Conservation (phyloP, 2,888 invertebrate genomes). For the Bhutanitis thaidina region DNA sequence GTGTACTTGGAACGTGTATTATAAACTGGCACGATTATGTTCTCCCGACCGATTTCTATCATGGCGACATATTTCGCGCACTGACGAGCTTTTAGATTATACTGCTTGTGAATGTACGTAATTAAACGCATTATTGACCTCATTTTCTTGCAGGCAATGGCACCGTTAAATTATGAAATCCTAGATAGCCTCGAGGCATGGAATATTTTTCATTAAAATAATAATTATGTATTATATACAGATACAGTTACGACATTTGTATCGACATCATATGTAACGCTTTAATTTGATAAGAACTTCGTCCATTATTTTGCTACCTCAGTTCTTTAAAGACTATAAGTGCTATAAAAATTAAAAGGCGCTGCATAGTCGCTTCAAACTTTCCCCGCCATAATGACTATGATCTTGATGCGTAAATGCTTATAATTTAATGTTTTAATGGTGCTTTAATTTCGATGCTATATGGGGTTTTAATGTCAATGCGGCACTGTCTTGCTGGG, state of each 20-base stretch:
- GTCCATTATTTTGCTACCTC: neutral
- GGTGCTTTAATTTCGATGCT: conserved; percentile 10
- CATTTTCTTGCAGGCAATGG: too few relatives aligned
- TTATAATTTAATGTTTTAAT: conserved; percentile 18
- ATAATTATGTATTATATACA: too few relatives aligned
- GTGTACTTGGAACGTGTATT: neutral
- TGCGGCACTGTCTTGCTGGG: conserved; percentile 10
- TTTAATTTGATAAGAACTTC: too few relatives aligned
- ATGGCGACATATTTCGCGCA: too few relatives aligned
- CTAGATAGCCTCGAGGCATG: too few relatives aligned
- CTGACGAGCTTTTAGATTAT: too few relatives aligned
- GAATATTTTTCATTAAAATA: too few relatives aligned
- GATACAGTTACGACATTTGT: too few relatives aligned
- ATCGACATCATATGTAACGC: too few relatives aligned
- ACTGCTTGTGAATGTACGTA: too few relatives aligned
- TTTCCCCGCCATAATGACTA: conserved; percentile 18
- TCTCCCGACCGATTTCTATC: conserved; percentile 1
- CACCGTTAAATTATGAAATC: too few relatives aligned
- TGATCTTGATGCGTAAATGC: conserved; percentile 18
- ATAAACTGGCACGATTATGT: neutral
- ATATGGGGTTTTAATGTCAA: conserved; percentile 9
- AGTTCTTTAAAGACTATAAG: conserved; percentile 14
- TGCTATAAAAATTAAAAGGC: conserved; percentile 10
- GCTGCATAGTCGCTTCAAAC: conserved; percentile 1
- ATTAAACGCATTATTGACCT: too few relatives aligned